Percentiles rank a stretch among this genome's conserved stretches.
Conservation (phyloP, 1,140 invertebrate species). For the Episyrphus balteatus region DNA sequence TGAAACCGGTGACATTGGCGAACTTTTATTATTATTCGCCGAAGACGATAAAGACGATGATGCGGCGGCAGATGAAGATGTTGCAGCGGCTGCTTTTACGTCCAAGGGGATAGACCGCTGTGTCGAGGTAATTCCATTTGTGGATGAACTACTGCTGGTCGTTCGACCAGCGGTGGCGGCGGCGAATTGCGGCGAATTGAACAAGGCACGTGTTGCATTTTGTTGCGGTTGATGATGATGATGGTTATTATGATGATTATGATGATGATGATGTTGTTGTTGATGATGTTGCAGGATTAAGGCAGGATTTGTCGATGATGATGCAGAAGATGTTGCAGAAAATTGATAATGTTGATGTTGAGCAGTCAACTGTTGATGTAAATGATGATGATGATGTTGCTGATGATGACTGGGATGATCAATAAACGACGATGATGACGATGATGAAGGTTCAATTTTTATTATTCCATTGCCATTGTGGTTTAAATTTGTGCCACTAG, state of each 20-base stretch:
- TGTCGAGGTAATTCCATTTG: too few relatives aligned
- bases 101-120: too few relatives aligned
- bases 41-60: not conserved
- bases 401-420: not conserved
- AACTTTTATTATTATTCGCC: not conserved
- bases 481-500: not conserved
- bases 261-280: too few relatives aligned
- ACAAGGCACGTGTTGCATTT: not conserved
- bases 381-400: conserved; percentile 6
- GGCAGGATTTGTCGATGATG: not conserved
- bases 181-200: conserved; percentile 8
- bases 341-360: conserved; percentile 26
- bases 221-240: too few relatives aligned
- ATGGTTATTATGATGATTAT: too few relatives aligned
- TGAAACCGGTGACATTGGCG: conserved; percentile 3
- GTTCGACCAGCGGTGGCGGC: conserved; percentile 16
- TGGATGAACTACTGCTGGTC: too few relatives aligned
- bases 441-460: conserved; percentile 4
- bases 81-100: too few relatives aligned
- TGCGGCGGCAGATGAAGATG: not conserved
- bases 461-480: not conserved
- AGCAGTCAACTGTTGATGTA: conserved; percentile 23
- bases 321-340: conserved; percentile 16
- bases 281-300: not conserved
- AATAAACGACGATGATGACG: conserved; percentile 14